Evolutionary conservation across 2,888 invertebrate genomes (phyloP), one percentile per base, ranked within the genome.

Genomic region (Amiota mariae): DNA sequence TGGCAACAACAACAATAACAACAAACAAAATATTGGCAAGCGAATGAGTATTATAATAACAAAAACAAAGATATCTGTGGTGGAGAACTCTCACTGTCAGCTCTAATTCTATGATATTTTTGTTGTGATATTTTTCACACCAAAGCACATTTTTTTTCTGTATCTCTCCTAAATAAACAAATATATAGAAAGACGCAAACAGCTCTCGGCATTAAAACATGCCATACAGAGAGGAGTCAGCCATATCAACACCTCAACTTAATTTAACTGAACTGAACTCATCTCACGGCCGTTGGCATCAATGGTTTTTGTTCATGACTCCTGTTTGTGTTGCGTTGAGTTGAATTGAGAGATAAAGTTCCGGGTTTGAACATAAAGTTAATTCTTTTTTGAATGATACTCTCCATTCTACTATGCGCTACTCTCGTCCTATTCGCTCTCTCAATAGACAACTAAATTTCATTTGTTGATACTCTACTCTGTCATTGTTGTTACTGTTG

Each of bases 321-420:
- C 8, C 36, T 36, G 6, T 2, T 36, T 36, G 36, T 2, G 36
- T 6, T 36, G 36, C 3, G 24, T 24, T 36, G 36, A 6, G 36
- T 36, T 36, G 8, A 36, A 6, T 36, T 36, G 8, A 36, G 36
- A 36, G 36, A 36, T 6, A 36, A 36, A 36, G 36, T 36, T 6
- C 36, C 8, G 2, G 36, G 36, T 36, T 6, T 36, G 36, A 36
- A 36, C 51, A 68, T 68, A 54, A 68, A 85, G 78, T 84, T 84
- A 84, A 84, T 84, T 84, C 83, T 83, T 85, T 85, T 85, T 84
- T 85, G 84, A 83, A 85, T 83, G 84, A 82, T 84, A 81, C 84
- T 79, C 80, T 80, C 36, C 36, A 36, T 36, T 36, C 36, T 6
- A 36, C 24, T 24, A 1, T 2, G 1, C 6, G 36, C 36, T 36